Base-by-base conservation (phyloP, 2,797 vertebrate species). In the Myotis findleyi region DNA sequence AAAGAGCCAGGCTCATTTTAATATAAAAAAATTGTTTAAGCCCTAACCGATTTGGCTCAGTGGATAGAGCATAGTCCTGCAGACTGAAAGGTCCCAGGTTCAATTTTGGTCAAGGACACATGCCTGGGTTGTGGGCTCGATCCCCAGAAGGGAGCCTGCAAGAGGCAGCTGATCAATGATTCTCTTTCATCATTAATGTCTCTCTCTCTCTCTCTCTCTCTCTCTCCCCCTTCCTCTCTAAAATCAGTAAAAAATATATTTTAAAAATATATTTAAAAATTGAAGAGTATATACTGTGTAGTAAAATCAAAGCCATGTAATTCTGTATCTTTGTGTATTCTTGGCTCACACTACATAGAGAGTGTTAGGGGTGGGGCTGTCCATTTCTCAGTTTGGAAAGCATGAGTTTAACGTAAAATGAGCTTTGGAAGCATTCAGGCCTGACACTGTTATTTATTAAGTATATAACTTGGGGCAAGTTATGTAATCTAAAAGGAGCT, bases 1-100 rank as follows among this genome's bases (percentile, higher is more conserved):
- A 94, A 84, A 94, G 13, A 68, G 6, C 5, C 33, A 79, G 21
- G 18, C n/a, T 83, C 47, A 55, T 79, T 89, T 96, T 87, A 82
- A 53, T 64, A 77, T 33, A 83, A 91, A 81, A 81, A 30, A 14
- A 5, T 44, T 59, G 11, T 59, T 27, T 59, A 27, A 59, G 11
- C 11, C 57, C 25, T 13, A 59, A 11, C 11, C 11, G 0, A 27
- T 59, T 27, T 62, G 57, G 25, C 5, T 62, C 12, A 62, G 12
- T 62, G 12, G 57, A 62, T 62, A 30, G 12, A 62, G 25, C 5
- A 2, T 62, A 30, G 57, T 13, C 25, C 57, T 62, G 11, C 5
- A 5, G 57, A 62, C 57, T 30, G 57, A 62, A 62, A 62, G 25
- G 13, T 62, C 25, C 57, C 57, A 62, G 57, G 57, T 30, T 62